Base-by-base conservation (phyloP, 2,113 vertebrate genomes). In the Catharus minimus region DNA sequence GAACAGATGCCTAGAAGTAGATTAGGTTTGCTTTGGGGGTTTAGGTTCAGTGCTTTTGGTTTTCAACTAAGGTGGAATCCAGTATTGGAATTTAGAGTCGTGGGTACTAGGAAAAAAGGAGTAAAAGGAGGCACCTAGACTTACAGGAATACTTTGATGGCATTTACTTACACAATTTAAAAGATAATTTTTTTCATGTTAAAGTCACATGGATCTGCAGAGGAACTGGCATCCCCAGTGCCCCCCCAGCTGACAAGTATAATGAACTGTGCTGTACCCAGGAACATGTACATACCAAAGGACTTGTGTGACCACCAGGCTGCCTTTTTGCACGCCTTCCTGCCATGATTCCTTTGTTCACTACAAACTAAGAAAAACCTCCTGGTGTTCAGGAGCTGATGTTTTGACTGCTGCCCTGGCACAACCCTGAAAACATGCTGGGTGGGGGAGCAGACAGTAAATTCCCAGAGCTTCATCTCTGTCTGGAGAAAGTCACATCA, bases 401-500 rank as follows among this genome's bases (percentile, higher is more conserved):
- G 80, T 74, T 89, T 85, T 82, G 50, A 78, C 62, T 87, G 69
- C 64, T 89, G 78, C 49, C 53, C 61, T 74, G 55, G 71, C 58
- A 68, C 52, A 92, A 46, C 50, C 60, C 38, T 76, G 79, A 60
- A 61, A 67, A 75, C 68, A 12, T 2, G 1, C 68, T 73, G 71
- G 33, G 50, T 71, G 15, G n/a, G 47, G 49, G 46, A 86, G 47
- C 39, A 90, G 74, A 64, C 43, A 47, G 46, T 68, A 65, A 92
- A 82, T 77, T 89, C 53, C 92, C 67, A 80, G 86, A 55, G 75
- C 73, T 82, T 58, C 50, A 9, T 58, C n/a, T 57, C 53, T 85
- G n/a, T 87, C 44, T 92, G 60, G 18, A 71, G 71, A 52, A 95
- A 93, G 57, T 84, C 58, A 75, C 66, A 88, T 86, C 57, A 65